Evolutionary conservation across 2,113 vertebrate genomes (phyloP), one percentile per base, ranked within the genome.

Genomic region (Gallinago media): DNA sequence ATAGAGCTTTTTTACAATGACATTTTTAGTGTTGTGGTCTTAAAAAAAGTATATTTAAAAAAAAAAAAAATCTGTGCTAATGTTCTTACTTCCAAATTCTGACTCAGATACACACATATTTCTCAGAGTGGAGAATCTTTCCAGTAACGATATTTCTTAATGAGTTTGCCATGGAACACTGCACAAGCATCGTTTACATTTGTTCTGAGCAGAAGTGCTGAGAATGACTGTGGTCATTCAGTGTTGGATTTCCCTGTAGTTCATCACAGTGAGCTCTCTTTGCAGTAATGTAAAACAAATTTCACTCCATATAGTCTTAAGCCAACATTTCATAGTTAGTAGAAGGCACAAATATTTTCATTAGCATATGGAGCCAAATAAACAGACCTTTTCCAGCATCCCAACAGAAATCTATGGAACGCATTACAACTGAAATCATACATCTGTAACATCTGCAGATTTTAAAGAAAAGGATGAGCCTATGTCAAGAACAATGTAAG

Each of bases 61-160:
- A 76, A 58, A 38, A 15, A 38, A 9, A 16, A 26, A 52, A 38
- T 42, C 38, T 66, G 17, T 55, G 38, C 75, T 66, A 34, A n/a
- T 70, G 55, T 77, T 94, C 88, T 94, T 85, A 58, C 68, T 91
- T 79, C 76, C 79, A 81, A 31, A 58, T 91, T 95, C 68, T 96
- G 79, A 67, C 42, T 91, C 32, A 4, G 59, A 88, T 82, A 47
- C 67, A 74, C 54, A 62, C 23, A 13, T 34, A 59, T 91, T 81
- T 77, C 36, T 94, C 88, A 92, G 72, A 95, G 63, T 63, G 20
- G 50, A 44, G 76, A 91, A 71, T 77, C 50, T 94, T 95, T 86
- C 59, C 79, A 74, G 68, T 92, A 95, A 95, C 0, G 5, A 61
- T 54, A 23, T 81, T 95, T 94, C 76, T 74, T 94, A 86, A 74